These are phyloP conservation scores for Prochilodus magdalenae DNA, from an alignment of 2,113 vertebrate genomes.

Conservation along the genomic window DNA sequence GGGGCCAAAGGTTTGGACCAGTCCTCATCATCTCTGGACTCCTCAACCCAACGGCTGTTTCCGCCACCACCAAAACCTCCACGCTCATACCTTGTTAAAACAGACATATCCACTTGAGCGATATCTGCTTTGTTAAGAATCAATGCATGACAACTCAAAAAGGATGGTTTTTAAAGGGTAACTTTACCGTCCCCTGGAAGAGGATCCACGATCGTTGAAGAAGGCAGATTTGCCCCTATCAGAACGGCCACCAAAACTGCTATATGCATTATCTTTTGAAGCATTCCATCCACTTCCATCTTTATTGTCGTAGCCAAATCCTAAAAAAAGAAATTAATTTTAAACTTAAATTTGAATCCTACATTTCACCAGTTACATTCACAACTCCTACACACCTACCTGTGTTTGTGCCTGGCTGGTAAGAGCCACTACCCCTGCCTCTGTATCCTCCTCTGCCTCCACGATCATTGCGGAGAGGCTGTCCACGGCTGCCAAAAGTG, in stretches of 20 bases:
- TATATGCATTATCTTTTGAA: conserved; percentile 86
- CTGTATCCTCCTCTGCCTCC: conserved; percentile 73
- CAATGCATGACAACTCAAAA: not conserved
- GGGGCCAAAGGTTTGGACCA: conserved; percentile 94
- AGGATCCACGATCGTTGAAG: conserved; percentile 87
- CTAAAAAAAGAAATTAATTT: conserved; percentile 39
- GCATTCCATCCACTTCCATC: conserved; percentile 88
- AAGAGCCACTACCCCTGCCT: conserved; percentile 71
- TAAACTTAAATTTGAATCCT: no score
- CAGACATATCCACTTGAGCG: no score
- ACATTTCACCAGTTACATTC: no score
- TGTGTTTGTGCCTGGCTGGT: conserved; percentile 70
- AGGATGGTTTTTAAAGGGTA: no score
- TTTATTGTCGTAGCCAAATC: conserved; percentile 78
- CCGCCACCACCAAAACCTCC: conserved; percentile 87
- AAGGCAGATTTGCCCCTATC: conserved; percentile 91
- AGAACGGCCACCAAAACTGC: conserved; percentile 86
- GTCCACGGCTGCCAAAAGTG: conserved; percentile 72
- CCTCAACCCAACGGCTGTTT: conserved; percentile 92
- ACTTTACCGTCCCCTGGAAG: conserved; percentile 85
- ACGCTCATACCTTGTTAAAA: conserved; percentile 74
- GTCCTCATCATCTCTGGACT: conserved; percentile 90
- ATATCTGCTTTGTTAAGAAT: not conserved
- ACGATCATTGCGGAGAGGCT: conserved; percentile 77
- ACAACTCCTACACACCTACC: conserved; percentile 19